These are phyloP conservation scores for Trachemys scripta DNA, from an alignment of 2,113 vertebrate genomes.

Conservation along the genomic window DNA sequence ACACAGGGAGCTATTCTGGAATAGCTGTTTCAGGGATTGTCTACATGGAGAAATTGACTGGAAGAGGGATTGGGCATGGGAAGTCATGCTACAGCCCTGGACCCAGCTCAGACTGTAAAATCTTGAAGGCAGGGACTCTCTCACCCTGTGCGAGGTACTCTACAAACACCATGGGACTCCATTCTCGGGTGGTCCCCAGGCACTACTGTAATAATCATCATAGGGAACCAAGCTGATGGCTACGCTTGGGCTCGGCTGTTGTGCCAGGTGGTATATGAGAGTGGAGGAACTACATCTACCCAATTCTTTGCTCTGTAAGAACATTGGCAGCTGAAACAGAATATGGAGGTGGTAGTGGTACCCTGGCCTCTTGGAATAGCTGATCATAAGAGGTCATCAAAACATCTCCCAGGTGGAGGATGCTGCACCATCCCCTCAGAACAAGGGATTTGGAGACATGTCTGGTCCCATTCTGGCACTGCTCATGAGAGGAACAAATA, in stretches of 20 bases:
- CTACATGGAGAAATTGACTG: too few species aligned
- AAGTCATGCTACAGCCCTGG: too few species aligned
- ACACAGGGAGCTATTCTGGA: too few species aligned
- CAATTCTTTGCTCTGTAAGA: too few species aligned
- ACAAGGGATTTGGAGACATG: neutral
- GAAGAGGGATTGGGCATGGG: too few species aligned
- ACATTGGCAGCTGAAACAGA: neutral
- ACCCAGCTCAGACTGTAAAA: too few species aligned
- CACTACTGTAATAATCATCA: neutral
- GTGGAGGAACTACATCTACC: too few species aligned
- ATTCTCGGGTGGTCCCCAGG: neutral
- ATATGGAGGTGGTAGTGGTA: neutral
- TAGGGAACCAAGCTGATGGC: neutral
- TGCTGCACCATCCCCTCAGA: neutral
- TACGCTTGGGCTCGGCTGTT: neutral
- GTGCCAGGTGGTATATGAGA: neutral
- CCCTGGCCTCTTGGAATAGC: too few species aligned
- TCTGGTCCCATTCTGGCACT: neutral
- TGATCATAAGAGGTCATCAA: too few species aligned
- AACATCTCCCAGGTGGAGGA: neutral
- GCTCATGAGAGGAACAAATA: neutral
- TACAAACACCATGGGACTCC: neutral
- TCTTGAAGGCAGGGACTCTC: too few species aligned
- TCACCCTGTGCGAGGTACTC: too few species aligned
- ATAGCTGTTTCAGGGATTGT: too few species aligned